Evolutionary conservation across 2,113 vertebrate genomes (phyloP).

Genomic region (Candoia aspera): DNA sequence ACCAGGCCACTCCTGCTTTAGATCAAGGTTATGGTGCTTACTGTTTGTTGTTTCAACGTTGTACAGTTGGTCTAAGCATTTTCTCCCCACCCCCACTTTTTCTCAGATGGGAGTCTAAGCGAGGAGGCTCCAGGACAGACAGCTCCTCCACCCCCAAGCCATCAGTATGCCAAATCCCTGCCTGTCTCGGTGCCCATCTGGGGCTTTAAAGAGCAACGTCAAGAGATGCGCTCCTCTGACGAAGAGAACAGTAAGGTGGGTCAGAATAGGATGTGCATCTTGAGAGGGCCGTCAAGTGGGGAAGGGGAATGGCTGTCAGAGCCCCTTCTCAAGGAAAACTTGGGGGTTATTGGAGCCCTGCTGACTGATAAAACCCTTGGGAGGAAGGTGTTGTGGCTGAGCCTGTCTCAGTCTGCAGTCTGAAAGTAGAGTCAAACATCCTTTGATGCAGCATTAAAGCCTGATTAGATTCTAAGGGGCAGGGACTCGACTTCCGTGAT

Average conservation of each 20-base stretch:
- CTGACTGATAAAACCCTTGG: background rate
- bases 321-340: background rate
- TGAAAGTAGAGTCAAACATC: background rate
- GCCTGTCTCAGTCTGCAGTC: background rate
- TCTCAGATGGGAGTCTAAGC: slow-evolving; percentile 77
- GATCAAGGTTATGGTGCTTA: background rate
- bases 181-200: slow-evolving; percentile 89
- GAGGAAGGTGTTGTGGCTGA: no score
- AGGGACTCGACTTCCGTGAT: no score
- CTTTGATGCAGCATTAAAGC: no score
- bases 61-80: background rate
- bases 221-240: slow-evolving; percentile 70
- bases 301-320: background rate
- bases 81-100: background rate
- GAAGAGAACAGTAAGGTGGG: slow-evolving; percentile 83
- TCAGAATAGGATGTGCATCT: slow-evolving; percentile 3
- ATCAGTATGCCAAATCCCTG: slow-evolving; percentile 84
- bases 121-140: slow-evolving; percentile 79
- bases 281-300: background rate
- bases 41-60: background rate
- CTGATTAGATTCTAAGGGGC: background rate
- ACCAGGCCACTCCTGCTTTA: background rate
- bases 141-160: slow-evolving; percentile 57
- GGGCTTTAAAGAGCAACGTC: slow-evolving; percentile 79
- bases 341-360: background rate